Evolutionary conservation across 1,140 invertebrate genomes (phyloP), one percentile per base, ranked within the genome.

Genomic region (Dinoponera quadriceps): DNA sequence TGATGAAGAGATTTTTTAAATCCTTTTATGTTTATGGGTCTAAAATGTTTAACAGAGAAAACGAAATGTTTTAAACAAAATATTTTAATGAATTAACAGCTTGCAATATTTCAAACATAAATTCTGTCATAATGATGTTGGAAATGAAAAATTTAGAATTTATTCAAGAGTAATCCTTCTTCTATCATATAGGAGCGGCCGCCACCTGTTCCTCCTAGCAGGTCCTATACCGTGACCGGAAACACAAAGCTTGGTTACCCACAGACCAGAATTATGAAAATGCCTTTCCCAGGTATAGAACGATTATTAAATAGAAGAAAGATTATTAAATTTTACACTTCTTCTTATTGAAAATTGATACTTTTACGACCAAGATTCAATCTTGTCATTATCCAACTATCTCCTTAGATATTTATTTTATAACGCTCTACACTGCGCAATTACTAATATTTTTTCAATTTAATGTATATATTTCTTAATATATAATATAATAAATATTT

Each of bases 221-320:
- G 98, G 85, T 96, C 97, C 0, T 99, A 99, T 94, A 98, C 98
- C 33, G 97, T 99, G 54, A 95, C 97, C 38, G 98, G 97, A 78
- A 98, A 98, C 93, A 97, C 97, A n/a, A 98, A 98, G 94, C 93
- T 99, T 75, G 96, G 97, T 83, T 99, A 98, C 94, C 98, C 98
- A 48, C 98, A 99, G 94, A 97, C 96, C 72, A 96, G 98, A 91
- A 95, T 98, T 29, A 98, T 99, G 97, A 98, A 98, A 93, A 97
- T 97, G 95, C 96, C 97, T 84, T 99, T 97, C 94, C 97, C 97
- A 92, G 96, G 96, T 96, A 94, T 92, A 88, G 80, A 55, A 29
- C 49, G 27, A n/a, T n/a, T n/a, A n/a, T n/a, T 20, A 29, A 16
- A 11, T 72, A 55, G 3, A 13, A 55, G 0, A 55, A 33, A 3